Conservation (phyloP, 2,888 invertebrate genomes). For the Taphrorychus bicolor region DNA sequence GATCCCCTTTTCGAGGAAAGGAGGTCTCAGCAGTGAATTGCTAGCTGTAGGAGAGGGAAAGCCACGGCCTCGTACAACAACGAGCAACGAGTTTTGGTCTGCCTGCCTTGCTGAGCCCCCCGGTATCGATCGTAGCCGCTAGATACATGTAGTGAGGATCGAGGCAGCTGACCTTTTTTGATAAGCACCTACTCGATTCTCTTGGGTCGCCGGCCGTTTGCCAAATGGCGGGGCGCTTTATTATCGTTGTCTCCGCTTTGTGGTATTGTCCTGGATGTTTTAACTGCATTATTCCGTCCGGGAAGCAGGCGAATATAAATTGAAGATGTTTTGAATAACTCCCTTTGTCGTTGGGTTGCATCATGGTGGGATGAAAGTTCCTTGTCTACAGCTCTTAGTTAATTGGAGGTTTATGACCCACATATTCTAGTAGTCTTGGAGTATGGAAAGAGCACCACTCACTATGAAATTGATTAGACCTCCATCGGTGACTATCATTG, state of each 20-base stretch:
- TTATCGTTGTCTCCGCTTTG: slow-evolving; percentile 27
- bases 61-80: neutral
- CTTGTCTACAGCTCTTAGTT: too few relatives aligned
- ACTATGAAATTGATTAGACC: too few relatives aligned
- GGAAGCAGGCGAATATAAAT: neutral
- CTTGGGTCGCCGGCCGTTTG: slow-evolving; percentile 37
- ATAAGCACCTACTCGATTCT: slow-evolving; percentile 42
- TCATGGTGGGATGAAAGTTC: too few relatives aligned
- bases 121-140: slow-evolving; percentile 38
- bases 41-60: slow-evolving; percentile 2
- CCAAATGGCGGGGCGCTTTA: slow-evolving; percentile 31
- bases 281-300: neutral
- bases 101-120: slow-evolving; percentile 31
- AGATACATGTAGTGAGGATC: slow-evolving; percentile 35
- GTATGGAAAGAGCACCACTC: too few relatives aligned
- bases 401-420: too few relatives aligned
- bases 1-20: slow-evolving; percentile 38
- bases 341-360: too few relatives aligned
- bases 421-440: too few relatives aligned
- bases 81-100: slow-evolving; percentile 1
- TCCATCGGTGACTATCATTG: too few relatives aligned
- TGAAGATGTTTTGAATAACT: neutral
- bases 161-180: slow-evolving; percentile 38
- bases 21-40: slow-evolving; percentile 33
- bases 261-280: slow-evolving; percentile 25